Evolutionary conservation across 2,888 invertebrate genomes (phyloP).

Genomic region (Caenorhabditis uteleia): DNA sequence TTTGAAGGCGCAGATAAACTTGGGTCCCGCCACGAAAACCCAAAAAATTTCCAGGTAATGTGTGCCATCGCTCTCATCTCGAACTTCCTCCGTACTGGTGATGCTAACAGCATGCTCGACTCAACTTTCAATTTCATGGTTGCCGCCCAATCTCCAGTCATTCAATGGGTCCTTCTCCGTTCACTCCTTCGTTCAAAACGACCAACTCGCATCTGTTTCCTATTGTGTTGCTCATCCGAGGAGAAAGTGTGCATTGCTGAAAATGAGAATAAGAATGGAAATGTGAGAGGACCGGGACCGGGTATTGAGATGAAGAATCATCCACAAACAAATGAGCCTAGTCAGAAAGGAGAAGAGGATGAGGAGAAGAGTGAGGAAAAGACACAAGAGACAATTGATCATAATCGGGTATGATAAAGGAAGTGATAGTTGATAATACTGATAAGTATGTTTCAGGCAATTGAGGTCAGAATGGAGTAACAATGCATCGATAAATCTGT

Average conservation of each 20-base stretch:
- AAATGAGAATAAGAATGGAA: too few species aligned
- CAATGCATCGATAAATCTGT: neutral
- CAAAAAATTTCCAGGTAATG: conserved; percentile 11
- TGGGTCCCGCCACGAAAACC: neutral
- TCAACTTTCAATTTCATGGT: conserved; percentile 2
- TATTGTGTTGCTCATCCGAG: conserved; percentile 9
- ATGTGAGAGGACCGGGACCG: too few species aligned
- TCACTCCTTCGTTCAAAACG: conserved; percentile 11
- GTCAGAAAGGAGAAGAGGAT: conserved; percentile 4
- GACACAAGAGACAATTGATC: conserved; percentile 25
- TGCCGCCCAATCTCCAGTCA: conserved; percentile 13
- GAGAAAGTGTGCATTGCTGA: conserved; percentile 11
- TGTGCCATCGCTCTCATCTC: conserved; percentile 2
- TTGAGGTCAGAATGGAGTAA: conserved; percentile 3
- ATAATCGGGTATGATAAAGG: too few species aligned
- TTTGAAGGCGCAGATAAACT: neutral
- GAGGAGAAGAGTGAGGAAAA: conserved; percentile 7
- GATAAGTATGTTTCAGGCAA: conserved; percentile 2
- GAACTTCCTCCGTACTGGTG: neutral
- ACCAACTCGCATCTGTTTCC: conserved; percentile 18
- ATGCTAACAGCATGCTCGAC: neutral
- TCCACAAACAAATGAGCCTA: conserved; percentile 9
- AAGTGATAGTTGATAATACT: conserved; percentile 13
- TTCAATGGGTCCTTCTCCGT: conserved; percentile 7
- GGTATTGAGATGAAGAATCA: conserved; percentile 9